Evolutionary conservation across 2,113 vertebrate species (phyloP), one percentile per base, ranked within the genome.

Genomic region (Tiliqua scincoides): DNA sequence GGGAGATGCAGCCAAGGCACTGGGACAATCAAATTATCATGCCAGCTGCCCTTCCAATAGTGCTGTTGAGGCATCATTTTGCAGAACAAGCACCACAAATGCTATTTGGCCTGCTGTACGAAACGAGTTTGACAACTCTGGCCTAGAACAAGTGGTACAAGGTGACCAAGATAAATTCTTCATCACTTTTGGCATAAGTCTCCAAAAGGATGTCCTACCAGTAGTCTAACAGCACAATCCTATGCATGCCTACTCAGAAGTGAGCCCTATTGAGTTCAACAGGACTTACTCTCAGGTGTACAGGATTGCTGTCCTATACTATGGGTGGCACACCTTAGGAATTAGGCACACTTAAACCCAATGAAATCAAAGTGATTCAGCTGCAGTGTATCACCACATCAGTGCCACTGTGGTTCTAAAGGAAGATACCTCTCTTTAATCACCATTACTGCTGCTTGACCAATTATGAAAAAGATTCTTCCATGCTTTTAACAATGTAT

Each of bases 381-480:
- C 35, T 0, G 0, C 3, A 18, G 32, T 30, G 30, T 7, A 37
- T 78, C 2, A n/a, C 27, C 67, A 71, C 17, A 79, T 43, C 18
- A 87, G 61, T 78, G 71, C 40, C 8, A 70, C 75, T 85, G 30
- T 2, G 25, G 61, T 0, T 0, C 85, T 85, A 67, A 62, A 68
- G 52, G n/a, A 84, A 76, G 30, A 68, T 84, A 85, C 23, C 57
- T 76, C 52, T 14, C 83, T 37, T 59, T 43, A 68, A 62, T 35
- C 48, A 81, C 81, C 67, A 1, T 0, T 0, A 92, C 65, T 35
- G 35, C 75, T 85, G 57, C 4, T 37, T 76, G 35, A 52, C n/a
- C 67, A 86, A 82, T 88, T 67, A 40, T 63, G 21, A 88, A 73
- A 70, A 61, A 90, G 32, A 62, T 18, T 12, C 10, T 37, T 83